Evolutionary conservation across 2,113 vertebrate genomes (phyloP), one percentile per base, ranked within the genome.

Genomic region (Eulemur rufifrons): DNA sequence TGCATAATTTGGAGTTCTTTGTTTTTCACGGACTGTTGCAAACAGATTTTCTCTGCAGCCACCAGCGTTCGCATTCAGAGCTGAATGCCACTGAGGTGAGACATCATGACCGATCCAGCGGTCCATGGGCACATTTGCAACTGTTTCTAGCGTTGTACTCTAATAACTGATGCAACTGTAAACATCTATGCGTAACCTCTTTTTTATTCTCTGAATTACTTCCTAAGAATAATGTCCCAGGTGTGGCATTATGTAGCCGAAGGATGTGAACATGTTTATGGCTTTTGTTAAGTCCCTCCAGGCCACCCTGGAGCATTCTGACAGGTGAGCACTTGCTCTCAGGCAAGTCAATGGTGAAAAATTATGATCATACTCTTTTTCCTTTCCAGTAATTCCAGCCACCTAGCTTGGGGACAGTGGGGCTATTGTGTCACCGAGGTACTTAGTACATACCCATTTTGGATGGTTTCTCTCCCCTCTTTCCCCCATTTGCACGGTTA

Each of bases 101-200:
- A 6, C 0, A 5, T 12, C 69, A 6, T 11, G 76, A 7, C 3
- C 1, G 45, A 63, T 21, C 73, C 32, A 5, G 32, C 8, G 14
- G 52, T 94, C 66, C 66, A 3, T 0, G 2, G 77, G 56, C 23
- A 54, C 29, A 0, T 39, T 42, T 6, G 29, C 27, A 25, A 3
- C 0, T 0, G n/a, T 42, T 37, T 37, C 32, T 32, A 7, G 56
- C 2, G 0, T 9, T 8, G 5, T 14, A 2, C 2, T 81, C 76
- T 45, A 29, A 68, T 61, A 47, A 76, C 25, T 17, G 21, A 25
- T 0, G 37, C 78, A 34, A 3, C 47, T 14, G 14, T 8, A 42
- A 59, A 83, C 68, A 42, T 4, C 73, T 29, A 27, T 8, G 45
- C 6, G 1, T 8, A 13, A 14, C 42, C 12, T 5, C 64, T 64